Conservation (phyloP, 2,113 vertebrate genomes). For the Coturnix japonica region DNA sequence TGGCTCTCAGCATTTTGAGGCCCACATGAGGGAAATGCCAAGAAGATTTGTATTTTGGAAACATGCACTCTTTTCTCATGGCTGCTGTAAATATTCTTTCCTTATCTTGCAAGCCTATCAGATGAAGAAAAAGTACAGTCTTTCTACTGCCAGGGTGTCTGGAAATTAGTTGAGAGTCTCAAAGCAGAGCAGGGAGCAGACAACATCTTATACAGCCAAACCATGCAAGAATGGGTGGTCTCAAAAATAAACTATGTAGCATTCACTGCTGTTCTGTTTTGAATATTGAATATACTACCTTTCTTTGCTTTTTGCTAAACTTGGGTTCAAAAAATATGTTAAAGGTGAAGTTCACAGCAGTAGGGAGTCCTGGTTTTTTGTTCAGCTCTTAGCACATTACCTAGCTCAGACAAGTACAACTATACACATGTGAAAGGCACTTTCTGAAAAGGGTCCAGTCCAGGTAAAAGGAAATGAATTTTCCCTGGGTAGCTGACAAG, state of each 20-base stretch:
- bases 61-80: conserved; percentile 64
- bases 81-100: conserved; percentile 58
- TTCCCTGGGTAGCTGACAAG: background rate
- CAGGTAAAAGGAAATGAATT: background rate
- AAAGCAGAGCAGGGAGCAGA: background rate
- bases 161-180: background rate
- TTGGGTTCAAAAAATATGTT: background rate
- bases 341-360: background rate
- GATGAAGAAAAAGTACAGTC: background rate
- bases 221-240: background rate
- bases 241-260: background rate
- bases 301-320: background rate
- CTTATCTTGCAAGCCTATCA: conserved; percentile 49
- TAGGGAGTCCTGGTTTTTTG: background rate
- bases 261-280: background rate
- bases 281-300: background rate
- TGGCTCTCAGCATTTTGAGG: conserved; percentile 4
- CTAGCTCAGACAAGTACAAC: background rate
- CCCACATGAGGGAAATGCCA: conserved; percentile 10
- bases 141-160: background rate
- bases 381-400: background rate
- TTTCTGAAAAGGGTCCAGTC: background rate
- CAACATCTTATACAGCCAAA: background rate
- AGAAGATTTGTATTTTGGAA: conserved; percentile 24
- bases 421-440: background rate